Percentiles rank a stretch among this genome's conserved stretches.
These are phyloP conservation scores for Magallana nippona DNA, from an alignment of 2,888 invertebrate genomes.

Conservation along the genomic window DNA sequence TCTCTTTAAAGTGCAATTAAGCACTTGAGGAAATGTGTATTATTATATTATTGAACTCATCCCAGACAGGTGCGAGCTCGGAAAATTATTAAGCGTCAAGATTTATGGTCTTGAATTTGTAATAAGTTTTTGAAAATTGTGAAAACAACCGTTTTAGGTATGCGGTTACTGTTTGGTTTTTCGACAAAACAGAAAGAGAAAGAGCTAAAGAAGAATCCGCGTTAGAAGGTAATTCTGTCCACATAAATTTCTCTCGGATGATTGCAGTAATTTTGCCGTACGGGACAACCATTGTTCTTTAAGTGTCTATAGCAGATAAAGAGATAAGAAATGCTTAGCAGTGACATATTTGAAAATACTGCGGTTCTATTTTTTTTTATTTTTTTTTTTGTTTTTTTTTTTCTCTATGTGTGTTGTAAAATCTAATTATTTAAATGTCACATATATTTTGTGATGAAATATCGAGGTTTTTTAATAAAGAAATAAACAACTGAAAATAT, in stretches of 20 bases:
- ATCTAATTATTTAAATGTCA: neutral
- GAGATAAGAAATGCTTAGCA: neutral
- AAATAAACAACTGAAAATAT: neutral
- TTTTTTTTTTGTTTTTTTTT: too few relatives aligned
- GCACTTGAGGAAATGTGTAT: too few relatives aligned
- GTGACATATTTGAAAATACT: neutral
- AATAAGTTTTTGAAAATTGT: slow-evolving; percentile 29
- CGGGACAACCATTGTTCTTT: neutral
- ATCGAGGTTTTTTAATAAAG: neutral
- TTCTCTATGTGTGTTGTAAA: too few relatives aligned
- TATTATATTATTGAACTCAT: too few relatives aligned
- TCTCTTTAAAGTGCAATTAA: too few relatives aligned
- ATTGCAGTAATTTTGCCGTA: neutral
- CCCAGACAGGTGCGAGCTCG: too few relatives aligned
- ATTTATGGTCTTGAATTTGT: neutral
- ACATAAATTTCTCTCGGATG: neutral
- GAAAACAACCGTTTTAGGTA: slow-evolving; percentile 47
- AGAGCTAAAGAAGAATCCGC: slow-evolving; percentile 49
- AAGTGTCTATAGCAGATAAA: slow-evolving; percentile 8
- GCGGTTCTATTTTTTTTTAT: neutral
- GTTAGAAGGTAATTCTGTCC: neutral
- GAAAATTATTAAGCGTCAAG: too few relatives aligned
- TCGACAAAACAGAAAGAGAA: slow-evolving; percentile 57
- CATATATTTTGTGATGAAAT: neutral
- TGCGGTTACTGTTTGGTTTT: slow-evolving; percentile 61